These are phyloP conservation scores for Tetramorium alpestre DNA, from an alignment of 1,140 invertebrate genomes.

Conservation along the genomic window DNA sequence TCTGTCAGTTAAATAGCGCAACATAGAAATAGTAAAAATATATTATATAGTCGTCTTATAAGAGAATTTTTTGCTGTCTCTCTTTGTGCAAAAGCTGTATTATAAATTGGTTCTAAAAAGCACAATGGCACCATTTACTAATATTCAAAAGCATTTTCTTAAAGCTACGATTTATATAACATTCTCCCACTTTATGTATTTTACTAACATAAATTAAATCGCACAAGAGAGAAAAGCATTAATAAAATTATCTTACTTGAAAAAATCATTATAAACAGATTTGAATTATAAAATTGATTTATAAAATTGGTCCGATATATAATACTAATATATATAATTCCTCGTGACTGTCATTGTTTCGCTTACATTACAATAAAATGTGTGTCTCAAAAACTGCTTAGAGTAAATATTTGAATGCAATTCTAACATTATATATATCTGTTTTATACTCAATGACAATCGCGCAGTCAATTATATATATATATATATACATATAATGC, in stretches of 20 bases:
- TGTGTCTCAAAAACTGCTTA: background rate
- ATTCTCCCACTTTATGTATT: background rate
- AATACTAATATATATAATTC: constrained; percentile 41
- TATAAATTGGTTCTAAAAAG: constrained; percentile 24
- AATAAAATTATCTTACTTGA: constrained; percentile 72
- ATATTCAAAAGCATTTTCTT: constrained; percentile 47
- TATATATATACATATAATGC: too few species aligned
- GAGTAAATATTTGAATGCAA: constrained; percentile 7
- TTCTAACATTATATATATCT: constrained; percentile 26
- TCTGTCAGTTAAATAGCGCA: background rate
- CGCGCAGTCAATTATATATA: background rate
- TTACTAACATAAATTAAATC: constrained; percentile 48
- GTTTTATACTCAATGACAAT: constrained; percentile 25
- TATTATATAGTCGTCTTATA: background rate
- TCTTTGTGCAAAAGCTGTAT: constrained; percentile 7
- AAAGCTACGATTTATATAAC: constrained; percentile 21
- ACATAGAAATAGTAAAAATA: constrained; percentile 18
- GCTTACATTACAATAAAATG: constrained; percentile 8
- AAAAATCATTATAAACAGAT: constrained; percentile 55
- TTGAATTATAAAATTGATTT: constrained; percentile 69
- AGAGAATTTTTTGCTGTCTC: constrained; percentile 26
- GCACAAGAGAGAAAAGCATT: constrained; percentile 55
- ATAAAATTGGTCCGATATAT: constrained; percentile 75
- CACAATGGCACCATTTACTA: constrained; percentile 31
- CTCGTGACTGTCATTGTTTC: constrained; percentile 4